Base-by-base conservation (phyloP, 2,888 invertebrate genomes). In the Hipparchia semele region DNA sequence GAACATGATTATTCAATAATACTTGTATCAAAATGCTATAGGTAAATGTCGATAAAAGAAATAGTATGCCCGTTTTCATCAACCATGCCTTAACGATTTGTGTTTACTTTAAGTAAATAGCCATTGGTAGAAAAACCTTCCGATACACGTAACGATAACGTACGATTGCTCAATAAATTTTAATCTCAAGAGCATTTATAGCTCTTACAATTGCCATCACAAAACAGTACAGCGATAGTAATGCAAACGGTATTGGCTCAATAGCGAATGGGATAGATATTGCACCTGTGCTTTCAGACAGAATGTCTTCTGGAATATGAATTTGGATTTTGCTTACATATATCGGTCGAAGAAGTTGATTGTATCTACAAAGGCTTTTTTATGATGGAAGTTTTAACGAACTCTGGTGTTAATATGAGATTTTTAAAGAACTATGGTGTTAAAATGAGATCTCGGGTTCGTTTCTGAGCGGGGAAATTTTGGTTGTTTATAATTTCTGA, bases 221-320 rank as follows among this genome's bases (percentile, higher is more conserved):
- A 75, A 76, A 75, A 76, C 75, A 78, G 71, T 70, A 86, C 87
- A 88, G 87, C 88, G 82, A 76, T 76, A 75, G 72, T 75, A 73
- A 73, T 70, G 70, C 74, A 82, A 80, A 81, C 83, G 84, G 84
- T 87, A 92, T 90, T 87, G 89, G 87, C 84, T 88, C 86, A 91
- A 91, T 90, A 89, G 86, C 80, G 84, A 84, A 85, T 82, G 86
- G 85, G 86, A 84, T 87, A 82, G 87, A 81, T 83, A 83, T 81
- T 86, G 89, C 92, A 92, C 92, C 92, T 91, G 85, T 74, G 81
- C 79, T 74, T 78, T 65, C 64, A 59, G 60, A 46, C 76, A 73
- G 71, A 87, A 84, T 84, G 83, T 82, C 83, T 76, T 75, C 81
- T 88, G 86, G 89, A 86, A 86, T 88, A 89, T 85, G 84, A 80